A percentile compares a stretch with the other conserved stretches of the same genome.
These are phyloP conservation scores for Amiota minor DNA, from an alignment of 2,888 invertebrate species.

Conservation along the genomic window DNA sequence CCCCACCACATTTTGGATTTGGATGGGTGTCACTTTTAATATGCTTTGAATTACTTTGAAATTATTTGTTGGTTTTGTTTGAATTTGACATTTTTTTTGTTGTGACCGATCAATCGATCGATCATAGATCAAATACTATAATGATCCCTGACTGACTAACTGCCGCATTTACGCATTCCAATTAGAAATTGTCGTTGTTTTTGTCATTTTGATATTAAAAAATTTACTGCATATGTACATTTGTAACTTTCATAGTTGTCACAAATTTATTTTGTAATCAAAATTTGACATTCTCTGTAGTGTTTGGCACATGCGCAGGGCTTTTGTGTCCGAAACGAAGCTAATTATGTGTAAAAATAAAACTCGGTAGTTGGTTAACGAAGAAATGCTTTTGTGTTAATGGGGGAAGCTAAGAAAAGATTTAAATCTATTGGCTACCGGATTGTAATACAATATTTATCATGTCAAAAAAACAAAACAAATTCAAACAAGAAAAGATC, in stretches of 20 bases:
- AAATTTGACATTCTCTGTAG: slow-evolving; percentile 13
- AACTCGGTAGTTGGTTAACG: neutral
- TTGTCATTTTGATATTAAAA: neutral
- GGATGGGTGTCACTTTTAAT: no score
- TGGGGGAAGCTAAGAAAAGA: no score
- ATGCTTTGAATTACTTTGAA: no score
- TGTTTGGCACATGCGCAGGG: neutral
- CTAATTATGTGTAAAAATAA: slow-evolving; percentile 28
- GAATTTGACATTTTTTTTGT: neutral
- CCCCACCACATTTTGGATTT: no score
- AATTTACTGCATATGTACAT: no score
- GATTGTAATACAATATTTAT: no score
- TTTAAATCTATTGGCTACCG: no score
- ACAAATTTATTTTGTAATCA: slow-evolving; percentile 25
- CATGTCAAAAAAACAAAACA: no score
- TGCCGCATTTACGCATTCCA: slow-evolving; percentile 20
- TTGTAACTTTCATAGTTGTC: slow-evolving; percentile 6
- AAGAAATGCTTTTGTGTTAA: no score
- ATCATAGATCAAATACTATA: slow-evolving; percentile 27
- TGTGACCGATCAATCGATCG: slow-evolving; percentile 10
- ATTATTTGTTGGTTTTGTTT: neutral
- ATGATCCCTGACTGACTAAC: neutral
- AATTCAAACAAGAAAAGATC: no score
- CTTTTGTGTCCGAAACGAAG: neutral
- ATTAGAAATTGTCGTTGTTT: slow-evolving; percentile 3